Evolutionary conservation across 2,113 vertebrate species (phyloP).

Genomic region (Butorides virescens): DNA sequence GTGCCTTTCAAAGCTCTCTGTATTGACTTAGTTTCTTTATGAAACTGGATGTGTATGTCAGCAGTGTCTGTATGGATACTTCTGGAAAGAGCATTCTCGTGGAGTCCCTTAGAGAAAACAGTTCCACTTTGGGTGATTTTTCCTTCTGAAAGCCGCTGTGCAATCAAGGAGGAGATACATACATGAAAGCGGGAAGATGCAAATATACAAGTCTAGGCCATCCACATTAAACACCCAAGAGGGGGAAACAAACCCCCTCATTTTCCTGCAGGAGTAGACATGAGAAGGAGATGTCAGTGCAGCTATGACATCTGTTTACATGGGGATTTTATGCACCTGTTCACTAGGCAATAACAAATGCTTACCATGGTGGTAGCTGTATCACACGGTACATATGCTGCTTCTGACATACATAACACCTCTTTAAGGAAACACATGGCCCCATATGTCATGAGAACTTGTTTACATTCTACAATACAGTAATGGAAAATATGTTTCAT

Average conservation of each 20-base stretch:
- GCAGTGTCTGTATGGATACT: not conserved
- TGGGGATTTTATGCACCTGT: slow-evolving; percentile 72
- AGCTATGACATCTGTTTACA: slow-evolving; percentile 68
- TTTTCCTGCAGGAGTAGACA: slow-evolving; percentile 43
- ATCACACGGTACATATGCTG: slow-evolving; percentile 76
- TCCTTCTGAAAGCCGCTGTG: not conserved
- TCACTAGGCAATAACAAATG: slow-evolving; percentile 69
- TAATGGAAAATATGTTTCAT: slow-evolving; percentile 78
- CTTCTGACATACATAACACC: slow-evolving; percentile 78
- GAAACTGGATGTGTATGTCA: not conserved
- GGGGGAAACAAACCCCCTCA: slow-evolving; percentile 43
- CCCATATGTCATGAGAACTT: slow-evolving; percentile 77
- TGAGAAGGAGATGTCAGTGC: slow-evolving; percentile 39
- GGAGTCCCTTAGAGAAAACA: not conserved
- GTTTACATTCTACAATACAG: slow-evolving; percentile 75
- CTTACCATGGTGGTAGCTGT: slow-evolving; percentile 64
- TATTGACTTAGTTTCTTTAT: not conserved
- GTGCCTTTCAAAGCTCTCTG: not conserved
- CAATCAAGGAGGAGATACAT: not conserved
- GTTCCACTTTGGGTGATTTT: not conserved
- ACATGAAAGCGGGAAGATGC: not conserved
- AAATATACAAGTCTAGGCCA: slow-evolving; percentile 25
- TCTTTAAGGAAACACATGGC: slow-evolving; percentile 78
- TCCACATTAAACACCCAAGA: slow-evolving; percentile 29
- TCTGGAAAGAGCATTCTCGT: not conserved